Base-by-base conservation (phyloP, 2,888 invertebrate genomes). In the Sphaeridia pumilis region DNA sequence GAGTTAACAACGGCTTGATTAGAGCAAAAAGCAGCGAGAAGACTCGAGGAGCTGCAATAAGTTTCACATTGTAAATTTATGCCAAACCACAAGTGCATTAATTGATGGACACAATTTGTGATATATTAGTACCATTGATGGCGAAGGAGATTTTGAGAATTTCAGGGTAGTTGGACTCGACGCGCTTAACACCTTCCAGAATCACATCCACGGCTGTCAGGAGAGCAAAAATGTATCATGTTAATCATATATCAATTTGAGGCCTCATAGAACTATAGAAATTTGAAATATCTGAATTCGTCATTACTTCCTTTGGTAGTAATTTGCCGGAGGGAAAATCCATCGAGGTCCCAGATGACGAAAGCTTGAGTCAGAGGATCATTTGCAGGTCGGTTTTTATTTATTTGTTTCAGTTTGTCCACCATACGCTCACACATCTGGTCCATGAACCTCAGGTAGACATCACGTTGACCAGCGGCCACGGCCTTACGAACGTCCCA, bases 401-500 rank as follows among this genome's bases (percentile, higher is more conserved):
- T 52, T 10, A 21, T 38, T 20, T 49, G 27, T 12, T 21, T 21
- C 21, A 52, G 20, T 7, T 26, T 22, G 3, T 56, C 46, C 20
- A 56, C 7, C 1, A 52, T n/a, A 25, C 36, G 36, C 14, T 49
- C 47, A 38, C 31, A 46, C 26, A 56, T 28, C 20, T 56, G 35
- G 21, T 52, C 48, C 36, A 53, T 46, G 36, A 52, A 52, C n/a
- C 46, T 26, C 1, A 56, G 7, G 41, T 56, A 56, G 3, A 54
- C 55, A 2, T 59, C 55, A n/a, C 50, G 49, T 21, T 56, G 43
- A 4, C 60, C 60, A 2, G 43, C 46, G 10, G 48, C 53, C 20
- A 63, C 44, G 36, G 59, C 56, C 41, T 56, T 53, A 7, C 63
- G 55, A 2, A 61, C 54, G 24, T 63, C 57, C 60, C 60, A 63